Base-by-base conservation (phyloP, 2,113 vertebrate species). In the Micronycteris hirsuta region DNA sequence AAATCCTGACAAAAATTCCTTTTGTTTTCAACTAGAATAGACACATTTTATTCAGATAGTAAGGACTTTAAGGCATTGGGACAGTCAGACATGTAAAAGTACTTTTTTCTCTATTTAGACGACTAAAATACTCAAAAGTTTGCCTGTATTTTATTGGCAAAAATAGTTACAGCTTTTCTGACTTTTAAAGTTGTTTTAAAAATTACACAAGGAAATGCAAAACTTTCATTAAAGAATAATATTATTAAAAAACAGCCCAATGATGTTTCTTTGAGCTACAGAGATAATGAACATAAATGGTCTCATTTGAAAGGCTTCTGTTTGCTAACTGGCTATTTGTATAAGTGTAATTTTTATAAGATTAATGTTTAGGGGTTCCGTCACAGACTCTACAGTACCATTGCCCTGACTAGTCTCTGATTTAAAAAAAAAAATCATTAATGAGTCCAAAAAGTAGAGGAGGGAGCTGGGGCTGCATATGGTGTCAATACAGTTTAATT, bases 401-500 rank as follows among this genome's bases (percentile, higher is more conserved):
- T 95, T 67, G 77, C 77, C 78, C 96, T 92, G 96, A 96, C 4
- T 58, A 85, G 95, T 89, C 93, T 74, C 81, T 95, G 92, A 97
- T 98, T 97, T 95, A 94, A 43, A 19, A 45, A 28, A 45, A 74
- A 45, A 71, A 45, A 47, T 97, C 97, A 98, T 97, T 98, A 98
- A 98, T 98, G 97, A 98, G 97, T 95, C 93, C 93, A 96, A 95
- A 98, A 98, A 54, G 85, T 96, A 97, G 97, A 98, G 95, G 96
- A 97, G 97, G 97, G 98, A 98, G 96, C 97, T 98, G 98, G 97
- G 97, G 98, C 98, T 97, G 98, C 99, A 99, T 99, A 98, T 99
- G 99, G 98, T 98, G 98, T 99, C 99, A 99, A 98, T 99, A 98
- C 98, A 98, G 98, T 99, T 99, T 99, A 99, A 99, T 99, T 99